phyloP scores from a whole-genome alignment of 2,797 vertebrate genomes.

The Centroberyx gerrardi region DNA sequence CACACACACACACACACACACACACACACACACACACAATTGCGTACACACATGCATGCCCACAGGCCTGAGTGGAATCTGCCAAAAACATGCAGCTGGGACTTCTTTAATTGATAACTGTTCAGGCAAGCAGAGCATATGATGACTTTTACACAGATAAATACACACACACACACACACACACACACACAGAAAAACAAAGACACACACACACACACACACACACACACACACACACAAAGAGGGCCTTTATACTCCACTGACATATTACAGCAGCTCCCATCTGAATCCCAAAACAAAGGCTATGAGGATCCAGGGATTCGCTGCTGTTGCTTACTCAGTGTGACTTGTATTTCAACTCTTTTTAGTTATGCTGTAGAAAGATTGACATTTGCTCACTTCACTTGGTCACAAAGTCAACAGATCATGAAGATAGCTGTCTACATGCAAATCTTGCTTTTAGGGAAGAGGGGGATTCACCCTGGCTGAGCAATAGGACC shows the following conservation, averaged over 20 bases:
- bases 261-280: constrained; percentile 30
- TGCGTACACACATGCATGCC: not conserved
- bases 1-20: not conserved
- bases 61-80: not conserved
- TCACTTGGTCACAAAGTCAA: constrained; percentile 49
- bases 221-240: constrained; percentile 26
- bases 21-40: constrained; percentile 23
- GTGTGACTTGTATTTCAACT: constrained; percentile 56
- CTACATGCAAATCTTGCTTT: constrained; percentile 53
- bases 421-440: constrained; percentile 50
- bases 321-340: constrained; percentile 22
- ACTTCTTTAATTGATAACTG: constrained; percentile 9
- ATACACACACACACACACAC: not conserved
- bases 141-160: no score
- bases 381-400: constrained; percentile 35
- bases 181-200: not conserved
- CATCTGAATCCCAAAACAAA: constrained; percentile 44
- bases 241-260: constrained; percentile 8
- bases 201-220: constrained; percentile 1
- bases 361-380: not conserved
- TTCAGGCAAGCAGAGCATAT: not conserved
- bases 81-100: constrained; percentile 12
- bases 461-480: constrained; percentile 7
- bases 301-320: constrained; percentile 31
- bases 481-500: not conserved